phyloP scores from a whole-genome alignment of 2,888 invertebrate genomes.

The Tanypteryx hageni region DNA sequence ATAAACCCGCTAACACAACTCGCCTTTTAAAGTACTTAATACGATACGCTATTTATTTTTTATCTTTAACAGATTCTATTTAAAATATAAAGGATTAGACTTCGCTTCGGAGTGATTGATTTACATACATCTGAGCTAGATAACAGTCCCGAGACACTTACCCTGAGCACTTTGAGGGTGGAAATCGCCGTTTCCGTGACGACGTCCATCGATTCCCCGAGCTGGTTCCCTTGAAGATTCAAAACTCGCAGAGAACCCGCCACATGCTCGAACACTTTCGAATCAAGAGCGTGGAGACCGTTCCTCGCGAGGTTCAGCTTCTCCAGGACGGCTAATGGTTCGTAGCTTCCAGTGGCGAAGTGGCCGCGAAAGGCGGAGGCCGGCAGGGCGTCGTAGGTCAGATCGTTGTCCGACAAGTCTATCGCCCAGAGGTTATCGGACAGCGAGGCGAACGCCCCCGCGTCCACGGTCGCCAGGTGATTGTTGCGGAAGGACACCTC shows the following conservation, averaged over 20 bases:
- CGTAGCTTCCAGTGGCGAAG: conserved; percentile 72
- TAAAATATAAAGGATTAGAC: no score
- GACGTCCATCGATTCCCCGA: not conserved
- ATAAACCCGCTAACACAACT: no score
- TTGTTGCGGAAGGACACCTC: conserved; percentile 33
- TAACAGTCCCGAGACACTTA: not conserved
- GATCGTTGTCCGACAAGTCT: conserved; percentile 36
- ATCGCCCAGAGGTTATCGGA: conserved; percentile 9
- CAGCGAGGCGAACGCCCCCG: not conserved
- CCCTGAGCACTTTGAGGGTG: conserved; percentile 16
- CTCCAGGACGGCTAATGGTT: conserved; percentile 80
- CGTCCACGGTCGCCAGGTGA: not conserved
- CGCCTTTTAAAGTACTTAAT: no score
- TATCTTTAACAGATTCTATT: no score
- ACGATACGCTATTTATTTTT: no score
- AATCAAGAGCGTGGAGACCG: conserved; percentile 82
- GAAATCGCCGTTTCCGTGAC: conserved; percentile 12
- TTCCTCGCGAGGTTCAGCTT: conserved; percentile 84
- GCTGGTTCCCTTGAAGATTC: conserved; percentile 33
- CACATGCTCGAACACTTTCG: conserved; percentile 85
- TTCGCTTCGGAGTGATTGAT: no score
- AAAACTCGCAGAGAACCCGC: not conserved
- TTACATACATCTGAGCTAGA: no score
- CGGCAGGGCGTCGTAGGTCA: not conserved
- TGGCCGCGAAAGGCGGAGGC: conserved; percentile 20